Percentiles rank a stretch among this genome's conserved stretches.
Conservation (phyloP, 2,888 invertebrate genomes). For the Athalia circularis region DNA sequence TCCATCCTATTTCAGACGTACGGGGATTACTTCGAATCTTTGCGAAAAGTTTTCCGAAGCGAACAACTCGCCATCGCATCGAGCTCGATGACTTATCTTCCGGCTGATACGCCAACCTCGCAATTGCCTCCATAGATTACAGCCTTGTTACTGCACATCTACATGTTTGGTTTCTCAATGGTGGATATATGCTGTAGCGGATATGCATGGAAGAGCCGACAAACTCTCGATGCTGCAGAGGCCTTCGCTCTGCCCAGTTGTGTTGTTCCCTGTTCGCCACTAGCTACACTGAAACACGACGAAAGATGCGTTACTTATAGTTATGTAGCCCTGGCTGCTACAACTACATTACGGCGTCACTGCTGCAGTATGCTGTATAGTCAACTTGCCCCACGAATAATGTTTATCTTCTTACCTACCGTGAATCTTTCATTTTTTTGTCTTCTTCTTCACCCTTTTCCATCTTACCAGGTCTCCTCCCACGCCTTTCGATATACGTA, state of each 20-base stretch:
- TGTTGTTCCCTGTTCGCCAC: conserved; percentile 43
- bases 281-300: conserved; percentile 44
- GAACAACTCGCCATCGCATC: conserved; percentile 28
- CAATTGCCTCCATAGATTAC: conserved; percentile 47
- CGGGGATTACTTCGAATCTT: conserved; percentile 30
- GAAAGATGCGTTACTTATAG: conserved; percentile 44
- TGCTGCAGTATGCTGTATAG: conserved; percentile 29
- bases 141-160: conserved; percentile 46
- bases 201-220: conserved; percentile 42
- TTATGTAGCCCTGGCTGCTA: conserved; percentile 41
- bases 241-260: conserved; percentile 41
- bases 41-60: conserved; percentile 36
- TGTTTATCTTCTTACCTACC: conserved; percentile 4
- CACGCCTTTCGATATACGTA: neutral
- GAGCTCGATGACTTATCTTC: conserved; percentile 43
- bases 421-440: conserved; percentile 23
- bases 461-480: too few species aligned
- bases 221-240: conserved; percentile 28
- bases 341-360: conserved; percentile 42
- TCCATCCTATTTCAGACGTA: conserved; percentile 25
- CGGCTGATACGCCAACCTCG: conserved; percentile 43
- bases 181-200: conserved; percentile 15
- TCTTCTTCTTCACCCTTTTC: neutral
- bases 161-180: conserved; percentile 35
- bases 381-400: conserved; percentile 21